Evolutionary conservation across 2,797 vertebrate species (phyloP).

Genomic region (Limosa lapponica): DNA sequence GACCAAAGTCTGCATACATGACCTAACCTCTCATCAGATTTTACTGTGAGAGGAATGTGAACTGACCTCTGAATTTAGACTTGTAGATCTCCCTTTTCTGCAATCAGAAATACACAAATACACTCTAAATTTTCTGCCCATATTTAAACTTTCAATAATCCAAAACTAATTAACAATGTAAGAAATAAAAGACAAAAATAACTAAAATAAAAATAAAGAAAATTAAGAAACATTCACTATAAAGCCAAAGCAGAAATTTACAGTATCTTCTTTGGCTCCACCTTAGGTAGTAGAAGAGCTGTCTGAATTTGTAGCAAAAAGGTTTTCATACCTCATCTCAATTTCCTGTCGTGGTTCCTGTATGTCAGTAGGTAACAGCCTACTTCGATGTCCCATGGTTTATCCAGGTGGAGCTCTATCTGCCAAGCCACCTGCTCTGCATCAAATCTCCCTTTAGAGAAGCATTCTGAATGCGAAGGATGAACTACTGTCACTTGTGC

Average conservation of each 20-base stretch:
- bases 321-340: background rate
- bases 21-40: background rate
- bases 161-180: background rate
- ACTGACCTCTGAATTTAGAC: background rate
- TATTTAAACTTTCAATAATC: background rate
- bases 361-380: background rate
- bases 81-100: background rate
- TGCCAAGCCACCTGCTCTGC: conserved; percentile 33
- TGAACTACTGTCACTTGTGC: background rate
- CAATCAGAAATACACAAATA: background rate
- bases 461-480: background rate
- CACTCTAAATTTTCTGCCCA: background rate
- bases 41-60: background rate
- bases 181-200: background rate
- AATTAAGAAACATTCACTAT: background rate
- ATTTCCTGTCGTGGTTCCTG: conserved; percentile 35
- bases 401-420: conserved; percentile 23
- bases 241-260: background rate
- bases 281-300: background rate
- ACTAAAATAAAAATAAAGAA: background rate
- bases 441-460: background rate
- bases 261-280: background rate
- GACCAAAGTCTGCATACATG: background rate
- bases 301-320: background rate
- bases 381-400: background rate